Evolutionary conservation across 92 coral and sea anemone species (phyloP).

Genomic region (Porites divaricata): DNA sequence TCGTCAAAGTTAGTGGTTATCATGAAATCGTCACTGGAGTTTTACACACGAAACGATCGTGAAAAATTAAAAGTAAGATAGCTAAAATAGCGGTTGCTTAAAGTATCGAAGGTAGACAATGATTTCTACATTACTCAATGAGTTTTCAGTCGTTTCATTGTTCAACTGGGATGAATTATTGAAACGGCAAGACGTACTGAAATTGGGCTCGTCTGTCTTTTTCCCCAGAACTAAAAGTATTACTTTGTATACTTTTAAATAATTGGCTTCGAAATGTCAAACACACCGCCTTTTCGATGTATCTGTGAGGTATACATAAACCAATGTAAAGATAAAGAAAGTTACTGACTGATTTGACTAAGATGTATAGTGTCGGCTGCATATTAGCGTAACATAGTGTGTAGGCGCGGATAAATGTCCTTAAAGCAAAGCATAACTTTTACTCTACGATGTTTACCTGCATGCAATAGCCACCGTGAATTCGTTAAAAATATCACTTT

Average conservation of each 20-base stretch:
- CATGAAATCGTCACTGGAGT: not conserved
- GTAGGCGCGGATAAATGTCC: not conserved
- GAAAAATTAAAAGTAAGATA: no score
- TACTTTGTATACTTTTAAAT: not conserved
- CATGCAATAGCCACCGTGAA: no score
- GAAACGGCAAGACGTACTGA: no score
- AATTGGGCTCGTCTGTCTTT: no score
- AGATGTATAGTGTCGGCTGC: no score
- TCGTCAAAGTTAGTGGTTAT: not conserved
- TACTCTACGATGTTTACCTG: no score
- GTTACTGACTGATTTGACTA: not conserved
- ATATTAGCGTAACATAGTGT: no score
- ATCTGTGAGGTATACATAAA: not conserved
- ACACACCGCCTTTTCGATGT: not conserved
- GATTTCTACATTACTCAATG: no score
- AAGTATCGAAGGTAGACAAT: not conserved
- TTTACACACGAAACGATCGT: not conserved
- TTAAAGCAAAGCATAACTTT: not conserved
- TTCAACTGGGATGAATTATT: no score
- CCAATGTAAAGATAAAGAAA: not conserved
- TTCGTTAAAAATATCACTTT: no score
- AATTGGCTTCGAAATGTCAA: not conserved
- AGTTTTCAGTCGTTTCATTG: no score
- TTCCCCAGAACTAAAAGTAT: no score
- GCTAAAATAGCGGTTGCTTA: not conserved